Evolutionary conservation across 2,113 vertebrate genomes (phyloP).

Genomic region (Spheniscus mendiculus): DNA sequence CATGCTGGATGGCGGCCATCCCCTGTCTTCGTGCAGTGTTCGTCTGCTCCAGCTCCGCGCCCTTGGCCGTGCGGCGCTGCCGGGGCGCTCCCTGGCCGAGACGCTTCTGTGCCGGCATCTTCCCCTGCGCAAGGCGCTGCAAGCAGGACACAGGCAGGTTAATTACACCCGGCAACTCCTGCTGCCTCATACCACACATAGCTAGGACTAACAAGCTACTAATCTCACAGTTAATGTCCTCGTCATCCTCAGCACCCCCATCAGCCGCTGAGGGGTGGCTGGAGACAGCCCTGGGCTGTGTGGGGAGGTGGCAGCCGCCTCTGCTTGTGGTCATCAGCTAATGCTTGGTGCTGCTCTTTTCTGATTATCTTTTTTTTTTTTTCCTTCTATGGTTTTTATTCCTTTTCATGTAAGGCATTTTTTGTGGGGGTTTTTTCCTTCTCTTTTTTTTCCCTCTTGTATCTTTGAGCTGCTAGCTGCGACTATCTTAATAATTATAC

Average conservation of each 20-base stretch:
- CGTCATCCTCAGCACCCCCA: not conserved
- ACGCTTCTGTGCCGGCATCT: accelerated
- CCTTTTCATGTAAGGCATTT: not conserved
- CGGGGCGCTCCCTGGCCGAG: not conserved
- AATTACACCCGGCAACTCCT: not conserved
- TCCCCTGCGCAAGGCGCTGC: accelerated
- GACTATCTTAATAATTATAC: not conserved
- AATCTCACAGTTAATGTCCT: not conserved
- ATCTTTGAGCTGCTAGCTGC: not conserved
- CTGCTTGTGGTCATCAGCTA: not conserved
- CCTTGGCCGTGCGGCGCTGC: accelerated
- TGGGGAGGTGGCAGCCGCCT: not conserved
- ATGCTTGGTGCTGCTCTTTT: not conserved
- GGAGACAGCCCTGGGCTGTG: not conserved
- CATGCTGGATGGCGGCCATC: not conserved
- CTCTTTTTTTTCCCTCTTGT: not conserved
- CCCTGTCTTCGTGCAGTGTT: not conserved
- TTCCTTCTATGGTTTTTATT: not conserved
- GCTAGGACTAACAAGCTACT: not conserved
- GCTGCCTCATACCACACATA: not conserved
- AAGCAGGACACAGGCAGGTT: too few relatives aligned
- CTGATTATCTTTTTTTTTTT: not conserved
- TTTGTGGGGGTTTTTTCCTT: not conserved
- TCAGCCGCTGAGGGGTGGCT: not conserved
- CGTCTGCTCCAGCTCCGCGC: not conserved